Evolutionary conservation across 2,797 vertebrate genomes (phyloP).

Genomic region (Paramormyrops hopkinsi): DNA sequence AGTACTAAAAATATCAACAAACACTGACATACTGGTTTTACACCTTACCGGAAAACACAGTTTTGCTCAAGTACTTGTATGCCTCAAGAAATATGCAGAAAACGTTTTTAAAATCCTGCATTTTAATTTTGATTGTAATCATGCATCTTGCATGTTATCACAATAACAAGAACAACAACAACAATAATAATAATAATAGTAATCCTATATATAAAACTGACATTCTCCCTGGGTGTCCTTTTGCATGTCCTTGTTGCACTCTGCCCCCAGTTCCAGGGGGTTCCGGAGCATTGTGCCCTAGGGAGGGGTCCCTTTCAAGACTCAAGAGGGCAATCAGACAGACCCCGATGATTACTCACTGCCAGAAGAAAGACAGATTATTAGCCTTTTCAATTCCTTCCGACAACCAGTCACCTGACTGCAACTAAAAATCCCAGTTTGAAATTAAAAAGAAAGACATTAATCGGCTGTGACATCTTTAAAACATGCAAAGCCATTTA

Average conservation of each 20-base stretch:
- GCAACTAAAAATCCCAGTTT: background rate
- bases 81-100: background rate
- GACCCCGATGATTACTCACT: background rate
- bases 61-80: background rate
- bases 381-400: background rate
- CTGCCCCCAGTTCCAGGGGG: background rate
- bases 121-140: background rate
- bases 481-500: background rate
- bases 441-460: background rate
- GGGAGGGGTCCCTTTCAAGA: background rate
- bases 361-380: slow-evolving; percentile 6
- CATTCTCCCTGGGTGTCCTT: background rate
- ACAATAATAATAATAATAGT: background rate
- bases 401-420: background rate
- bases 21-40: background rate
- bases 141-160: background rate
- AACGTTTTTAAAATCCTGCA: background rate
- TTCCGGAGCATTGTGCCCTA: background rate
- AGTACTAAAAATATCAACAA: background rate
- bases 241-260: background rate
- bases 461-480: background rate
- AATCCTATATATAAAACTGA: background rate
- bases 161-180: background rate
- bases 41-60: background rate
- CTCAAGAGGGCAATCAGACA: slow-evolving; percentile 18